These are phyloP conservation scores for Athetis lepigone DNA, from an alignment of 2,888 invertebrate genomes.

Conservation along the genomic window DNA sequence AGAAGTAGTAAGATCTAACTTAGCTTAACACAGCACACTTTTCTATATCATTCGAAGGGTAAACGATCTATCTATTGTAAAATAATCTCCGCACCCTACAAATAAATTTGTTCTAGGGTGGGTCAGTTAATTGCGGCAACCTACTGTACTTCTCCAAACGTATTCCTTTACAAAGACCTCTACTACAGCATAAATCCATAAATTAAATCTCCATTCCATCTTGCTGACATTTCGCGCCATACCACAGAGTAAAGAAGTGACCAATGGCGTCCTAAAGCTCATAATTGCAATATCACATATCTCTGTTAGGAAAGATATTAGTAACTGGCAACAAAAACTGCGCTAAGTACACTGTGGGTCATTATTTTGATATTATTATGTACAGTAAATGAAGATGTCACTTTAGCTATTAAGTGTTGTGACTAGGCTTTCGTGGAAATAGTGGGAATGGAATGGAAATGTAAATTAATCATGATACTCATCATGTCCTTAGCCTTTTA, in stretches of 20 bases:
- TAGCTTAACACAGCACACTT: no score
- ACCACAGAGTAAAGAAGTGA: slow-evolving; percentile 14
- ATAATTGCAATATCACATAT: slow-evolving; percentile 33
- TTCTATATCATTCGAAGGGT: no score
- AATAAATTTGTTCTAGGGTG: no score
- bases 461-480: no score
- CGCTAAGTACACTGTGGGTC: slow-evolving; percentile 69
- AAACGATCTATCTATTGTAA: no score
- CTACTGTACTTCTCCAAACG: no score
- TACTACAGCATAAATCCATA: no score
- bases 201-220: not conserved
- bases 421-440: slow-evolving; percentile 24
- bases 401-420: slow-evolving; percentile 54
- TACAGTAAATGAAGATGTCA: slow-evolving; percentile 75
- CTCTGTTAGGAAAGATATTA: slow-evolving; percentile 36
- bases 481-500: no score
- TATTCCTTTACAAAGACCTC: no score
- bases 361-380: slow-evolving; percentile 74
- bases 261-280: slow-evolving; percentile 1
- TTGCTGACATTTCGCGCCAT: not conserved
- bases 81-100: no score
- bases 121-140: no score
- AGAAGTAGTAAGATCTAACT: no score
- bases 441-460: slow-evolving; percentile 16
- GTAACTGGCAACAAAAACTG: slow-evolving; percentile 51